A percentile compares a stretch with the other conserved stretches of the same genome.
Conservation (phyloP, 2,797 vertebrate species). For the Leucoraja ocellata region DNA sequence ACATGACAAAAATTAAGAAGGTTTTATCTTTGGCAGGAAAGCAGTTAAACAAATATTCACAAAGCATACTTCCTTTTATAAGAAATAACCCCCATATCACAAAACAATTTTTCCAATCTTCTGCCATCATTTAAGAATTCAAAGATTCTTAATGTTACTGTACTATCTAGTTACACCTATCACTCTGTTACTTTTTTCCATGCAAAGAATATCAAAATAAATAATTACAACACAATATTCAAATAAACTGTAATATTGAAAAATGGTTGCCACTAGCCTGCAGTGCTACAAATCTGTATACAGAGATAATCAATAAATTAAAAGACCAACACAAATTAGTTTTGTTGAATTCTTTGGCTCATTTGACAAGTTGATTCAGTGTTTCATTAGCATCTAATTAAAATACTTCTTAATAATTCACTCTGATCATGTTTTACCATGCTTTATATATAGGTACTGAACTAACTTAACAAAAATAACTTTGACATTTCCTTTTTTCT, state of each 20-base stretch:
- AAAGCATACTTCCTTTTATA: constrained; percentile 25
- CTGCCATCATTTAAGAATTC: constrained; percentile 36
- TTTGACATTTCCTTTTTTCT: constrained; percentile 69
- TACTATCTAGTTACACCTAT: constrained; percentile 21
- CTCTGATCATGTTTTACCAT: constrained; percentile 74
- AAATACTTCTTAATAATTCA: constrained; percentile 82
- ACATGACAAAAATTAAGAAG: constrained; percentile 24
- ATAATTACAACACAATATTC: constrained; percentile 36
- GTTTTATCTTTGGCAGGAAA: constrained; percentile 35
- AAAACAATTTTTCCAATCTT: constrained; percentile 21
- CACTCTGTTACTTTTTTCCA: neutral
- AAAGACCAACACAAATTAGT: constrained; percentile 43
- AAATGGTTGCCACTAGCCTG: constrained; percentile 32
- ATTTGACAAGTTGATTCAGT: constrained; percentile 87
- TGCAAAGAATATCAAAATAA: constrained; percentile 29
- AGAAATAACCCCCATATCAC: constrained; percentile 30
- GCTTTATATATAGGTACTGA: constrained; percentile 70
- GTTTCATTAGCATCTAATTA: constrained; percentile 74
- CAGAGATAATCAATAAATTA: constrained; percentile 35
- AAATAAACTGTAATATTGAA: constrained; percentile 35
- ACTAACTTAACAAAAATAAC: constrained; percentile 98
- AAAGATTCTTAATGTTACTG: constrained; percentile 33
- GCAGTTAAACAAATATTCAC: constrained; percentile 29
- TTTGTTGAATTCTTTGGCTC: constrained; percentile 77
- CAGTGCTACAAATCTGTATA: constrained; percentile 34